Evolutionary conservation across 2,113 vertebrate species (phyloP), one percentile per base, ranked within the genome.

Genomic region (Heterochromis multidens): DNA sequence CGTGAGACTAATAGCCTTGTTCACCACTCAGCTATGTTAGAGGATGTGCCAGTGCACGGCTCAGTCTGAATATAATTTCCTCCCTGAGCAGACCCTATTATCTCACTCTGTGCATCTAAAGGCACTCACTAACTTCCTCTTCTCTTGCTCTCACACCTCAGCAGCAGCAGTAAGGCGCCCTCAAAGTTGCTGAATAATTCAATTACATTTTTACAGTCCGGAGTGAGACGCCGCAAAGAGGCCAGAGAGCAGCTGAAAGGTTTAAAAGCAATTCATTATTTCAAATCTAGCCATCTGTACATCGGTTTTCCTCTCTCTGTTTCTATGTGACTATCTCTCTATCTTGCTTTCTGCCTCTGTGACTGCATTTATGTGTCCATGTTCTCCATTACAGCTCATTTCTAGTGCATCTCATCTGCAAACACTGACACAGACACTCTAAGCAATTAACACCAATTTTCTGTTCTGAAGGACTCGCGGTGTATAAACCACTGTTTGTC

Each of bases 121-220:
- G 23, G 43, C 43, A 31, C 62, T 83, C 33, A 23, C 49, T 59
- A 60, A 61, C 81, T 87, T 65, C 31, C 35, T 8, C 12, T 52
- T 46, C 21, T 62, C 19, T 33, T 62, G 40, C 33, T 78, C 49
- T 76, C 35, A 40, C 54, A 35, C 79, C 81, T 81, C 79, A 80
- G 77, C 52, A 65, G 74, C 80, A 37, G 37, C 23, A 2, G 21
- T 1, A 46, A 60, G 86, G 79, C 49, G 70, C 29, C 62, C 70
- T 81, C 65, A 67, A 40, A 79, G 57, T 61, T 87, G 43, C 80
- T 70, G 10, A 93, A 91, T 91, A 91, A 92, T 94, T 93, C 21
- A 91, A 90, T 92, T 86, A 88, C 33, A 63, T 37, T 83, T 82
- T 78, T 72, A 52, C 29, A 67, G 54, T 59, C 79, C 0, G 3